These are phyloP conservation scores for Arenaria interpres DNA, from an alignment of 2,113 vertebrate species.

Conservation along the genomic window DNA sequence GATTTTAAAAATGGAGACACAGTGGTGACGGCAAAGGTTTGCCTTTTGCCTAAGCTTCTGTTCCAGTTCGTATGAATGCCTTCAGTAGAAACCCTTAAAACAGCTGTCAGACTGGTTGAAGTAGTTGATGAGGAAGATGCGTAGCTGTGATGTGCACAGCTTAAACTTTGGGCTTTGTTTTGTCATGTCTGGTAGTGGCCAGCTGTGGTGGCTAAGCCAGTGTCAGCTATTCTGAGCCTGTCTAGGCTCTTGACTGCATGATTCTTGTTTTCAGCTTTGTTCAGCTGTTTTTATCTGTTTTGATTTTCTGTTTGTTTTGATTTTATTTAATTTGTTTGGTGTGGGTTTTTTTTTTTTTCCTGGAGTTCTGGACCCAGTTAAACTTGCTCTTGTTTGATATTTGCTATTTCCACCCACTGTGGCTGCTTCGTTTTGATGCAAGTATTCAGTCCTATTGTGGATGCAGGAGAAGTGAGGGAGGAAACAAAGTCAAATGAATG, in stretches of 20 bases:
- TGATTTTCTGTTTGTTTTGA: not conserved
- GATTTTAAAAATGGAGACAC: not conserved
- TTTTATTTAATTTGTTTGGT: not conserved
- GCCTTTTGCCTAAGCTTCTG: not conserved
- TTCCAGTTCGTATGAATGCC: not conserved
- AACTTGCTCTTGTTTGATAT: not conserved
- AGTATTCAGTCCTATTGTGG: not conserved
- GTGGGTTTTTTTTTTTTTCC: not conserved
- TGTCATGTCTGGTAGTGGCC: not conserved
- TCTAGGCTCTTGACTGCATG: not conserved
- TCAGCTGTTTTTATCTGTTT: not conserved
- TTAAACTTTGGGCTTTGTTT: not conserved
- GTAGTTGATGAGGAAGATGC: not conserved
- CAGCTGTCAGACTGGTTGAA: accelerated
- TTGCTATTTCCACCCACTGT: not conserved
- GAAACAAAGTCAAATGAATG: not conserved
- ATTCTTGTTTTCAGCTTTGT: not conserved
- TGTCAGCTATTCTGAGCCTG: not conserved
- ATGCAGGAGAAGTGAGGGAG: not conserved
- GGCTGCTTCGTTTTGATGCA: not conserved
- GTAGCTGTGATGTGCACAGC: not conserved
- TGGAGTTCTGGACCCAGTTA: not conserved
- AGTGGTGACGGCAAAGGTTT: not conserved
- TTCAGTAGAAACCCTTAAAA: not conserved
- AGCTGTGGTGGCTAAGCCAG: not conserved